A percentile compares a stretch with the other conserved stretches of the same genome.
Conservation (phyloP, 2,888 invertebrate genomes). For the Mimachlamys varia region DNA sequence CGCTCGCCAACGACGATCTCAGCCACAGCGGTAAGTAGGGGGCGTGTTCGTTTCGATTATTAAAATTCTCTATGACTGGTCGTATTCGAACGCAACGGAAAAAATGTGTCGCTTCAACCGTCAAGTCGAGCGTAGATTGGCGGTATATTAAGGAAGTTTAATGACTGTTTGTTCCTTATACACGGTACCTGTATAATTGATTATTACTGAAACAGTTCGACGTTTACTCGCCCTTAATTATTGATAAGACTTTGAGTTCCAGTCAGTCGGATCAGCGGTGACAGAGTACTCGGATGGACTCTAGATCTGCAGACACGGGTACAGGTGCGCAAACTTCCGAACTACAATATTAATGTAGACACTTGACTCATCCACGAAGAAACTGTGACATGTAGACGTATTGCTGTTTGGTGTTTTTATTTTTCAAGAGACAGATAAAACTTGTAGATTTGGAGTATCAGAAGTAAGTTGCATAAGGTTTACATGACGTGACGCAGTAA, state of each 20-base stretch:
- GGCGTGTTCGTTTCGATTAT: conserved; percentile 27
- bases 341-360: too few species aligned
- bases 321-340: not conserved
- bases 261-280: not conserved
- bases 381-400: too few species aligned
- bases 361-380: too few species aligned
- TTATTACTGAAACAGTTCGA: not conserved
- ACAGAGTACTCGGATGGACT: not conserved
- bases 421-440: too few species aligned
- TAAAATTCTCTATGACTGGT: not conserved
- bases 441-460: too few species aligned
- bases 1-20: not conserved
- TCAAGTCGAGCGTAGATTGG: not conserved
- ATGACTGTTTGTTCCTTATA: not conserved
- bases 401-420: too few species aligned
- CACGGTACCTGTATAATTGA: not conserved
- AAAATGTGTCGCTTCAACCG: conserved; percentile 7
- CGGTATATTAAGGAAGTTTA: not conserved
- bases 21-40: not conserved
- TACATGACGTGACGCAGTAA: too few species aligned
- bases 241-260: not conserved
- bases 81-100: conserved; percentile 22
- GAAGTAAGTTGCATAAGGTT: too few species aligned
- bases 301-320: not conserved
- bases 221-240: conserved; percentile 10